Evolutionary conservation across 53 echinoderm and acorn worm species (phyloP), one percentile per base, ranked within the genome.

Genomic region (Astropecten irregularis): DNA sequence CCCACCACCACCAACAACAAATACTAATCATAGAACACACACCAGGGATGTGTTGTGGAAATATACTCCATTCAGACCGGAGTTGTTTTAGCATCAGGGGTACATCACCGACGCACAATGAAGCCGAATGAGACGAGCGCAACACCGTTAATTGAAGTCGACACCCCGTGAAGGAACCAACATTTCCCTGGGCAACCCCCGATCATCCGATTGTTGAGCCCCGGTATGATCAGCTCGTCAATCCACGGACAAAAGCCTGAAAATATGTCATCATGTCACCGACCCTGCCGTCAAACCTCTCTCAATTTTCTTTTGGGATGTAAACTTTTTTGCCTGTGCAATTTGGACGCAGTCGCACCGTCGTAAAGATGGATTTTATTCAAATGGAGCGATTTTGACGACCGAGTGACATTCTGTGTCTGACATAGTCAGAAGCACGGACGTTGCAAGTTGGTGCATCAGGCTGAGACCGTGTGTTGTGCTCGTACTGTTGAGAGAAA

Each of bases 291-390:
- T 14, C 9, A 39, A 40, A 76, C 40, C 5, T 0, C 22, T 42
- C 76, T 40, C 46, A 60, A 47, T 61, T 79, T 79, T 42, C 32
- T n/a, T 59, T n/a, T 62, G 62, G 74, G 48, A 79, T 77, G 79
- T 62, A 79, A 60, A 79, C 48, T 3, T 48, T 25, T 40, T 32
- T 57, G n/a, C n/a, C n/a, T n/a, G n/a, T n/a, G n/a, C n/a, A n/a
- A n/a, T n/a, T n/a, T n/a, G n/a, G n/a, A n/a, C n/a, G n/a, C n/a
- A n/a, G n/a, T n/a, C n/a, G n/a, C n/a, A n/a, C n/a, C n/a, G n/a
- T n/a, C n/a, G n/a, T n/a, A n/a, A n/a, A n/a, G n/a, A n/a, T n/a
- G n/a, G n/a, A n/a, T n/a, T n/a, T n/a, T n/a, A n/a, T n/a, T n/a
- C n/a, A n/a, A n/a, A n/a, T n/a, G n/a, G n/a, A n/a, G n/a, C n/a